Evolutionary conservation across 2,888 invertebrate genomes (phyloP), one percentile per base, ranked within the genome.

Genomic region (Drosophila basisetae): DNA sequence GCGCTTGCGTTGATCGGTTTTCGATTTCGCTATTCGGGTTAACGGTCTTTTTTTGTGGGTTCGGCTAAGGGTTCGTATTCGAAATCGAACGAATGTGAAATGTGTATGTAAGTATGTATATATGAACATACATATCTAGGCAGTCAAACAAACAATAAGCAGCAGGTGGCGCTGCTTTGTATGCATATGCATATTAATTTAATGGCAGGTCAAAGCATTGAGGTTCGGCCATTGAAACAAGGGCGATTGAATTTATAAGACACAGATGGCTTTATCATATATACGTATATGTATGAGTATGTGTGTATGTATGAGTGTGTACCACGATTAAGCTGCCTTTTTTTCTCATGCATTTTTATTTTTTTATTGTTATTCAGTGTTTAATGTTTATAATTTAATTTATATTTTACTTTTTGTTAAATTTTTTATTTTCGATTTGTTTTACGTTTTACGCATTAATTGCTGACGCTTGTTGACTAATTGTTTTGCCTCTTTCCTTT

Each of bases 151-250:
- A 16, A 47, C 22, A 47, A 25, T 47, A 16, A 9, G 4, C 25
- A 47, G 18, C 35, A 37, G 54, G 10, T 37, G 37, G 16, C 35
- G 16, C 47, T 9, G 47, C 18, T 37, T 9, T 9, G 25, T n/a
- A 4, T n/a, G 37, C 25, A 28, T 55, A 39, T 47, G 25, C 25
- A 18, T 28, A 37, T 55, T 39, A 28, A 55, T 37, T 55, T 28
- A 55, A 11, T 67, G 31, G 33, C 28, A 25, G 37, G 58, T 67
- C 68, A 55, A 25, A n/a, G 43, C 53, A 33, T 55, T 47, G 47
- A 30, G 54, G 54, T 25, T 62, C 47, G 33, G 52, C 43, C 28
- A 59, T 39, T 54, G 58, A 39, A 28, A 59, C 59, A 63, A 68
- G 47, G 59, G 60, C 68, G 41, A 37, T 28, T 61, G 9, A 41